These are phyloP conservation scores for Chrysopa pallens DNA, from an alignment of 1,140 invertebrate genomes.

Conservation along the genomic window DNA sequence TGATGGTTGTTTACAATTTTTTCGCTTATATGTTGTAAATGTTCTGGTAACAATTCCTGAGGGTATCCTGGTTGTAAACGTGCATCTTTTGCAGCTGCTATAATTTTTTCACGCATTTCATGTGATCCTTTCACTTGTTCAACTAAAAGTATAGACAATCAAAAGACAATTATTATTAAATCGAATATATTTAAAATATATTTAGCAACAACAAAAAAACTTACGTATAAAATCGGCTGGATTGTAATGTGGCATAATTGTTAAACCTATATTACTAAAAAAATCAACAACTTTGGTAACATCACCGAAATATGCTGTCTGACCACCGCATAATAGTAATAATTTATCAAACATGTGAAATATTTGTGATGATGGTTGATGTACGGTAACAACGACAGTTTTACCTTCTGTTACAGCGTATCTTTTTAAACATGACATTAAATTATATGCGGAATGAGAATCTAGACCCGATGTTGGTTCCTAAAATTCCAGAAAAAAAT, in stretches of 20 bases:
- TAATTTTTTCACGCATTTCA: constrained; percentile 48
- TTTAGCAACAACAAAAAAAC: constrained; percentile 16
- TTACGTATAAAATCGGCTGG: constrained; percentile 76
- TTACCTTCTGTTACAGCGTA: constrained; percentile 64
- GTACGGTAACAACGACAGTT: constrained; percentile 65
- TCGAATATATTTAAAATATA: no score
- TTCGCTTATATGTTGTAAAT: neutral
- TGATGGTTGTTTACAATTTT: no score
- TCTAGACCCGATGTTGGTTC: constrained; percentile 76
- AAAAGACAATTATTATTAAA: no score
- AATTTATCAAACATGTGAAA: constrained; percentile 75
- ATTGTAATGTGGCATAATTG: constrained; percentile 64
- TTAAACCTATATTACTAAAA: constrained; percentile 53
- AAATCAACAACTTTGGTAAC: constrained; percentile 58
- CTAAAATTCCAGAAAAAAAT: constrained; percentile 43
- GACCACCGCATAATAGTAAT: constrained; percentile 55
- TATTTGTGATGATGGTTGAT: constrained; percentile 77
- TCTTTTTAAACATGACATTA: constrained; percentile 56
- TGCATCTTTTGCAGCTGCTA: constrained; percentile 39
- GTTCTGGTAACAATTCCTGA: constrained; percentile 20
- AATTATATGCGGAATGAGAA: constrained; percentile 58
- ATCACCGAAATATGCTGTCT: constrained; percentile 65
- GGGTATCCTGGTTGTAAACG: constrained; percentile 37
- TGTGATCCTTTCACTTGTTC: constrained; percentile 56
- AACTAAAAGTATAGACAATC: constrained; percentile 32